Base-by-base conservation (phyloP, 2,888 invertebrate species). In the Eupithecia tripunctaria region DNA sequence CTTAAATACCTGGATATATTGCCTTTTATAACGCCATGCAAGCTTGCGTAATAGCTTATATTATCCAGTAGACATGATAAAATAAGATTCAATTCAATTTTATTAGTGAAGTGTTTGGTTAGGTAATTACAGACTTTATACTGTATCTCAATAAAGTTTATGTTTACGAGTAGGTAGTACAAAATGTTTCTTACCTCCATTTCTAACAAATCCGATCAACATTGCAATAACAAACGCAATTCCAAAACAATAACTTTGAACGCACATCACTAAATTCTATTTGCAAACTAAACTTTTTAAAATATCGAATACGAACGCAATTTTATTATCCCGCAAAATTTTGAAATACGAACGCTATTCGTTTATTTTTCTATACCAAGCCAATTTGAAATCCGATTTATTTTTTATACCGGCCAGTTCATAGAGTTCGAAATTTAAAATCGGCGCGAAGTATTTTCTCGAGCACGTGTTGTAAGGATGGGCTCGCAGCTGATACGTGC, bases 261-360 rank as follows among this genome's bases (percentile, higher is more conserved):
- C 82, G 86, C 87, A 88, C 93, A 93, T 93, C 87, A 91, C 91
- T 87, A 78, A 71, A 72, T 76, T 77, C 78, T 63, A 59, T 69
- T 78, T 73, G 65, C n/a, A 68, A 71, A 70, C 59, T 21, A 41
- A 66, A 67, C 27, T 59, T 59, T 56, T 15, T 59, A 43, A 15
- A 27, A 27, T 15, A 14, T 8, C 47, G n/a, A 43, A 43, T 18
- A 43, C 43, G 18, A 47, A 47, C 43, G 18, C n/a, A n/a, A n/a
- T n/a, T 18, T 47, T 47, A 60, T 60, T 27, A 29, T 18, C 6
- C 2, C 2, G n/a, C 0, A 1, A 32, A 18, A 21, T 38, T 63
- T 67, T 67, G 25, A 43, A 65, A 43, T 68, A 51, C 38, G 59
- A 47, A 70, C 51, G 25, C 38, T 0, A 36, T n/a, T 63, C 0